These are phyloP conservation scores for Auanema sp. DNA, from an alignment of 2,888 invertebrate genomes.

Conservation along the genomic window DNA sequence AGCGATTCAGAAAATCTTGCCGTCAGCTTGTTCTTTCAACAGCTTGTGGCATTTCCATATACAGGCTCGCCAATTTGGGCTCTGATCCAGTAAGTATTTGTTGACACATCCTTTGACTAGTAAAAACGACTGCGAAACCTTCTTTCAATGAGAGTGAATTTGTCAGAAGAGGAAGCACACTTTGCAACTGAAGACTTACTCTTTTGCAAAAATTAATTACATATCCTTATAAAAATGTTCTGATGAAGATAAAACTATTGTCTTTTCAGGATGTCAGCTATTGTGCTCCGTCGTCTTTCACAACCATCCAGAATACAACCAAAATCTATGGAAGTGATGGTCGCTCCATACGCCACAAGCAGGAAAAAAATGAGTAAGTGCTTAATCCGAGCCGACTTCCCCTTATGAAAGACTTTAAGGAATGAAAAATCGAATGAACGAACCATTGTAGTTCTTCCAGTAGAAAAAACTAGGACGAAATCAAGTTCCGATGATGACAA, in stretches of 20 bases:
- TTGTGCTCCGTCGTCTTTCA: conserved; percentile 46
- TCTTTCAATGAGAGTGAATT: neutral
- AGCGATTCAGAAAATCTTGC: conserved; percentile 49
- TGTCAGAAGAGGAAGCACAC: neutral
- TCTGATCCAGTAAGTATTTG: conserved; percentile 34
- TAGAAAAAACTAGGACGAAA: conserved; percentile 8
- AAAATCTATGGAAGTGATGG: conserved; percentile 41
- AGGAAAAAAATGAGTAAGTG: conserved; percentile 13
- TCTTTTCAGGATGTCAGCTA: conserved; percentile 24
- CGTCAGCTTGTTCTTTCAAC: conserved; percentile 29
- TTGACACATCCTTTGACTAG: neutral
- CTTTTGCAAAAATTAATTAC: conserved; percentile 3
- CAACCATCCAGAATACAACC: conserved; percentile 41
- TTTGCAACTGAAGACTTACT: neutral
- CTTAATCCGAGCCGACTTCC: neutral
- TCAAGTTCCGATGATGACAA: conserved; percentile 18
- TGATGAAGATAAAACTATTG: neutral
- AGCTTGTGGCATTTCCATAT: conserved; percentile 31
- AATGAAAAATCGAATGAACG: neutral
- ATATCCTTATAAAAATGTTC: conserved; percentile 3
- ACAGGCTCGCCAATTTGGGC: conserved; percentile 36
- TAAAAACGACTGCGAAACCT: neutral
- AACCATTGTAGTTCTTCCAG: conserved; percentile 10
- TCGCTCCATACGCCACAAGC: conserved; percentile 7
- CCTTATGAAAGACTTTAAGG: neutral